Conservation (phyloP, 2,888 invertebrate genomes). For the Volucella zonaria region DNA sequence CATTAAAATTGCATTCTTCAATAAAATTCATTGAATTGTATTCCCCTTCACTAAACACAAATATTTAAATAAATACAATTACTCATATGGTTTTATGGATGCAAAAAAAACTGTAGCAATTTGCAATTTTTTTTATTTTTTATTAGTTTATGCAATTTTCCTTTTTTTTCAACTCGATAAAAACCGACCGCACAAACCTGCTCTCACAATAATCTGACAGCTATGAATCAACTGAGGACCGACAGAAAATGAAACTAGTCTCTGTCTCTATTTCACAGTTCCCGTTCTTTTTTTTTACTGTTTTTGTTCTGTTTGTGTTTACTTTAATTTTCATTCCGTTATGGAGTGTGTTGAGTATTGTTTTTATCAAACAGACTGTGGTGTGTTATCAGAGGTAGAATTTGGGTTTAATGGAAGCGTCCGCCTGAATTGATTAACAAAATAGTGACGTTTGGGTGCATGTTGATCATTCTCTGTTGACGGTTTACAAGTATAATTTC, state of each 20-base stretch:
- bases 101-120: neutral
- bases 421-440: too few species aligned
- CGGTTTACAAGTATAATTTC: too few species aligned
- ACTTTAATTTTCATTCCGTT: too few species aligned
- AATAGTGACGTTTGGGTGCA: too few species aligned
- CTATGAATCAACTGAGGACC: conserved; percentile 44
- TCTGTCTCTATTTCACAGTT: neutral
- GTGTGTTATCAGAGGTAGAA: too few species aligned
- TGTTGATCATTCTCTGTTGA: too few species aligned
- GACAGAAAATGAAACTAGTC: conserved; percentile 35
- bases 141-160: conserved; percentile 6
- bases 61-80: neutral
- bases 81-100: neutral
- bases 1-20: conserved; percentile 38
- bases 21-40: conserved; percentile 15
- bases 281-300: neutral
- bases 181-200: conserved; percentile 10
- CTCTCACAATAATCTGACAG: conserved; percentile 31
- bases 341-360: too few species aligned
- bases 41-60: neutral
- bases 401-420: too few species aligned
- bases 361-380: too few species aligned
- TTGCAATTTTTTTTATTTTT: neutral
- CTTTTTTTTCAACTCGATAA: neutral
- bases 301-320: neutral